phyloP scores from a whole-genome alignment of 2,888 invertebrate species.

The Chelonus formosanus region DNA sequence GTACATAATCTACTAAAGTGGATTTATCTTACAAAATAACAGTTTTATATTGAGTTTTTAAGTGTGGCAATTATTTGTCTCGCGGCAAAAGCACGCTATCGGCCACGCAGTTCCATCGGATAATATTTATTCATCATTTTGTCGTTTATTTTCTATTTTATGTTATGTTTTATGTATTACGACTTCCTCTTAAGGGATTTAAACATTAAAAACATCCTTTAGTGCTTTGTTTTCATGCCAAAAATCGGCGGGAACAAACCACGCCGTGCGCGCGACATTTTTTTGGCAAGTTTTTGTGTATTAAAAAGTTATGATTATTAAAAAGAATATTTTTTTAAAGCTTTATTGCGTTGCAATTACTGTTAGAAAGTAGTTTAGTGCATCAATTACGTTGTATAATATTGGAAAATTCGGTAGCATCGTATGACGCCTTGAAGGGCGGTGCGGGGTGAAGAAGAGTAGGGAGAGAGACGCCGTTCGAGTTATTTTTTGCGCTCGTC shows the following conservation, averaged over 20 bases:
- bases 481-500: constrained; percentile 45
- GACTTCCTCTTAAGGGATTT: too few relatives aligned
- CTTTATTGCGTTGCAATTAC: background rate
- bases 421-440: constrained; percentile 25
- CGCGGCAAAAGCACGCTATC: constrained; percentile 21
- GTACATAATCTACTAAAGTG: constrained; percentile 55
- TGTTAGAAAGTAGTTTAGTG: too few relatives aligned
- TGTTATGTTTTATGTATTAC: too few relatives aligned
- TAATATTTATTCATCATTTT: background rate
- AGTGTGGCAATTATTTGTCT: constrained; percentile 18
- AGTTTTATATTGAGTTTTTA: background rate
- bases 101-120: background rate
- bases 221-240: background rate
- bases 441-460: constrained; percentile 23
- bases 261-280: constrained; percentile 9
- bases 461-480: constrained; percentile 48
- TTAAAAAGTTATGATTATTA: too few relatives aligned
- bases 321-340: background rate
- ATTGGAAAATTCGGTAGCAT: constrained; percentile 21
- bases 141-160: too few relatives aligned
- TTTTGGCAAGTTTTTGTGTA: background rate
- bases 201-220: too few relatives aligned
- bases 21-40: background rate
- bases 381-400: too few relatives aligned
- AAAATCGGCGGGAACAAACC: constrained; percentile 10